Base-by-base conservation (phyloP, 1,140 invertebrate genomes). In the Macrostomum lignano region DNA sequence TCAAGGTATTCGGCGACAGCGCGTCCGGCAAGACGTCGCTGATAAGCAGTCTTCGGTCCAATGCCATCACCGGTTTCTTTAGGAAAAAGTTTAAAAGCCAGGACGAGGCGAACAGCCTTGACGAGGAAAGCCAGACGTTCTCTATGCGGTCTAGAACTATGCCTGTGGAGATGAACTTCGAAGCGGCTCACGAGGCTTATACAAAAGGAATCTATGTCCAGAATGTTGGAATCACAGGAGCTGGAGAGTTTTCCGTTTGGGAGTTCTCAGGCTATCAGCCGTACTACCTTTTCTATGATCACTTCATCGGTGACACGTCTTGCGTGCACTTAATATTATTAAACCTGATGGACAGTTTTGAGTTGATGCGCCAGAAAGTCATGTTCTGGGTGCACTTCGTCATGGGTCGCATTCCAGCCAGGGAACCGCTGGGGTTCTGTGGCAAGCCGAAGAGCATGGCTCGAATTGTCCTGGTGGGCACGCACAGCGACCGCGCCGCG, bases 231-330 rank as follows among this genome's bases (percentile, higher is more conserved):
- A 46, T 65, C 19, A 15, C 44, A 67, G 68, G 61, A 55, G 48
- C 65, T 21, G 69, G 70, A 19, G 68, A 73, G 36, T 48, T 72
- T 15, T 68, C 66, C 21, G 60, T 75, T 20, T 77, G 73, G 72
- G 73, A 77, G 47, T 73, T 77, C 46, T 73, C 71, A 17, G 73
- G 74, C 1, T 69, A 73, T 44, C 70, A 74, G 46, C 68, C 67
- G 15, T 78, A 74, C 55, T 66, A 72, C 49, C 63, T 69, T 35
- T 55, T 70, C 20, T 78, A 75, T 51, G 73, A 77, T 50, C 68
- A 72, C 42, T 70, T 73, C 43, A 62, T 74, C 21, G 70, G 68
- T 4, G 69, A 69, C 42, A 58, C 63, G 17, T 65, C 66, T 43
- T 67, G 67, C 44, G 51, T 73, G 24, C 67, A 75, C 44, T 52